These are phyloP conservation scores for Lobophora halterata DNA, from an alignment of 2,888 invertebrate genomes.

Conservation along the genomic window DNA sequence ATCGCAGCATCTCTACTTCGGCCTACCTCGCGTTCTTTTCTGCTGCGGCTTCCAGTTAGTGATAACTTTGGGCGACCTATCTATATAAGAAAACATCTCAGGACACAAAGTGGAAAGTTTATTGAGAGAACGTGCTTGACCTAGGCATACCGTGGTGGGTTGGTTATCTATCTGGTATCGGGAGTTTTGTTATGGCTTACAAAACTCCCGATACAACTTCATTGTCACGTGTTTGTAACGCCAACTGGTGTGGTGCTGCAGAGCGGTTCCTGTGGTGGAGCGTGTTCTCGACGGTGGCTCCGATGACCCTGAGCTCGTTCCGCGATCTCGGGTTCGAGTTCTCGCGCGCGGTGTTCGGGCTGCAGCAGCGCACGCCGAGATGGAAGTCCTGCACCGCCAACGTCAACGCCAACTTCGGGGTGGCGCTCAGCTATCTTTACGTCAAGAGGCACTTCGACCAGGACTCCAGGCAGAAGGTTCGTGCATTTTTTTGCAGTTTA, in stretches of 20 bases:
- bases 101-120: too few relatives aligned
- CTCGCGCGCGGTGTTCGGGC: slow-evolving; percentile 83
- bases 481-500: not conserved
- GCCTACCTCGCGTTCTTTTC: too few relatives aligned
- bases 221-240: too few relatives aligned
- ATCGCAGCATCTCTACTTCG: too few relatives aligned
- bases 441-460: slow-evolving; percentile 82
- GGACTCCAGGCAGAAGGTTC: slow-evolving; percentile 79
- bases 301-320: slow-evolving; percentile 80
- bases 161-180: too few relatives aligned
- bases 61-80: too few relatives aligned
- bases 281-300: slow-evolving; percentile 83
- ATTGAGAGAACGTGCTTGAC: too few relatives aligned
- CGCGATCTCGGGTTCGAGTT: slow-evolving; percentile 83
- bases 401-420: slow-evolving; percentile 83
- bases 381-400: slow-evolving; percentile 84
- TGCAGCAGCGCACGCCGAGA: slow-evolving; percentile 82
- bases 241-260: slow-evolving; percentile 43
- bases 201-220: too few relatives aligned
- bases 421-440: slow-evolving; percentile 84
- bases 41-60: too few relatives aligned
- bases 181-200: too few relatives aligned
- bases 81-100: too few relatives aligned
- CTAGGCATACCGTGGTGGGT: too few relatives aligned
- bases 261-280: slow-evolving; percentile 88